phyloP scores from a whole-genome alignment of 2,888 invertebrate genomes.

The Limnephilus marmoratus region DNA sequence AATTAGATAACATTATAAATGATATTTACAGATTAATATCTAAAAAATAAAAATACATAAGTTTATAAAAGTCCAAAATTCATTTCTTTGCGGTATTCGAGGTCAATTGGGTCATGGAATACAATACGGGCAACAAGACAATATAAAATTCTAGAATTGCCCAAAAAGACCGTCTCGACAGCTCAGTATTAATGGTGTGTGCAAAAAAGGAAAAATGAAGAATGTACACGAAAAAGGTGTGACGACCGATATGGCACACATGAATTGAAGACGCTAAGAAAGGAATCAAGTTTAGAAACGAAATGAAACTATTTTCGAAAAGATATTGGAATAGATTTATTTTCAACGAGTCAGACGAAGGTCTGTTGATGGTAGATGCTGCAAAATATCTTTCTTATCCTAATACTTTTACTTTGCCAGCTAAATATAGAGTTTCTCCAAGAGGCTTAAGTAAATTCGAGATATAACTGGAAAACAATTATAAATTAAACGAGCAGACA shows the following conservation, averaged over 20 bases:
- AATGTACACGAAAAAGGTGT: slow-evolving; percentile 37
- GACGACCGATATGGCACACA: slow-evolving; percentile 10
- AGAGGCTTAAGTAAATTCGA: not conserved
- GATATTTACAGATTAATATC: not conserved
- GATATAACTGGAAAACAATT: not conserved
- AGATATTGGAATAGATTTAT: not conserved
- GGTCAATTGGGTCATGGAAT: not conserved
- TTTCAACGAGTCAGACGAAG: not conserved
- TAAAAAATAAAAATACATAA: not conserved
- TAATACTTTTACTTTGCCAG: too few relatives aligned
- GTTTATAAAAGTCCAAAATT: not conserved
- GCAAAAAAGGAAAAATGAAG: slow-evolving; percentile 27
- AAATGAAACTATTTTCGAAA: not conserved
- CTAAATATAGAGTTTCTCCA: too few relatives aligned
- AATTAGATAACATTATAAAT: not conserved
- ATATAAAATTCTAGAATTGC: slow-evolving; percentile 12
- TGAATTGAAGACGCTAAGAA: not conserved
- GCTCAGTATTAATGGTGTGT: not conserved
- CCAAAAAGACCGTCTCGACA: slow-evolving; percentile 23
- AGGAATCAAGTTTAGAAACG: not conserved
- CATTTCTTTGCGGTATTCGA: not conserved
- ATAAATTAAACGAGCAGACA: not conserved
- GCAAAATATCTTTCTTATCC: not conserved
- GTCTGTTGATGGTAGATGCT: too few relatives aligned
- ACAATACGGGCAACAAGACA: slow-evolving; percentile 30